Evolutionary conservation across 2,888 invertebrate species (phyloP), one percentile per base, ranked within the genome.

Genomic region (Siphonodentalium dalli): DNA sequence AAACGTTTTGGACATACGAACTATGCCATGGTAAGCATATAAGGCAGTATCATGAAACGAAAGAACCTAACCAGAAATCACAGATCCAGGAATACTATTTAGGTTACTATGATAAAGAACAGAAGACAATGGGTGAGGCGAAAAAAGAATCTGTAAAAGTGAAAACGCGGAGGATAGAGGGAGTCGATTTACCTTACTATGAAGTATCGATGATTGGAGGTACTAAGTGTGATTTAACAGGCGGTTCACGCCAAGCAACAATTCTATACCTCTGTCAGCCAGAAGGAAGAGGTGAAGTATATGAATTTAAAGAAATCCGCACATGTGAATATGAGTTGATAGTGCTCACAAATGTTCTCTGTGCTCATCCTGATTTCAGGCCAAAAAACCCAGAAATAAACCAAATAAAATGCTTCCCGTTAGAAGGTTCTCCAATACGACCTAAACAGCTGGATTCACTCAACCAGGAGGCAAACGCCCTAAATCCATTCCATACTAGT

Each of bases 261-360:
- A 88, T 96, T 2, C 85, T 90, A 1, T 97, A 96, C 74, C 91
- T 95, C 0, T 97, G 97, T 83, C 92, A 79, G 41, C 86, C 87
- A 3, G 90, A 91, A 68, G 92, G 93, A 2, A 91, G 92, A 71
- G 92, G 94, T 68, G 95, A 96, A 77, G 88, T 97, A 2, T 93
- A 91, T 77, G 92, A 92, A 0, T 86, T 97, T 58, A 95, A 95
- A 75, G 97, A 97, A 82, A 91, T 89, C 0, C 90, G 93, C 0
- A 93, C 92, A 0, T 98, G 98, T 77, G 91, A 93, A 80, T 98
- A 98, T 78, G 96, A 97, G 82, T 89, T 89, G 2, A 88, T 97
- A 13, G 90, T 98, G 13, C 84, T 96, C 21, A 92, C 96, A 0
- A 89, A 92, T 0, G 82, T 89, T 9, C 84, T 99, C 0, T 99